Evolutionary conservation across 2,113 vertebrate species (phyloP).

Genomic region (Oxyura jamaicensis): DNA sequence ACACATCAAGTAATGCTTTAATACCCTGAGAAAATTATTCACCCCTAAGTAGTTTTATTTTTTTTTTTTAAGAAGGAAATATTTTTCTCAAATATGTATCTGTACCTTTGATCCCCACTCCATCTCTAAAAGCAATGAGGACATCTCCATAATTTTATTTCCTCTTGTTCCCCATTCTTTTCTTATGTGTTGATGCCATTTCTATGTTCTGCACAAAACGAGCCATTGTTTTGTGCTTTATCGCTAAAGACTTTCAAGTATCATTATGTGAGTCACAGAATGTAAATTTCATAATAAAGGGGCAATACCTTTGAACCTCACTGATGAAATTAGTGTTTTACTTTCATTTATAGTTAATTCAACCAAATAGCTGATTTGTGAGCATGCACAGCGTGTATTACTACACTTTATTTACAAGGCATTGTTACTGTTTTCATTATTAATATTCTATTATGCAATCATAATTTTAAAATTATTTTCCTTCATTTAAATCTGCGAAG

Average conservation of each 20-base stretch:
- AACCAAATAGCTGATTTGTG: background rate
- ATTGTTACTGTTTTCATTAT: background rate
- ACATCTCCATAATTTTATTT: background rate
- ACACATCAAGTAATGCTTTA: background rate
- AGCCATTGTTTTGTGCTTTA: background rate
- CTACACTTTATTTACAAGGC: background rate
- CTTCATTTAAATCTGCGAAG: background rate
- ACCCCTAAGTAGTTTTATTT: background rate
- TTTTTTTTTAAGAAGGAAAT: background rate
- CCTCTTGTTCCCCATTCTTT: background rate
- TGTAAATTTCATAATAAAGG: background rate
- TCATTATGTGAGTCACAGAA: background rate
- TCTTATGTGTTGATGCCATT: background rate
- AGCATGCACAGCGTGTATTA: background rate
- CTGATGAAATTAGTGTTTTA: background rate
- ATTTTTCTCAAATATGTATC: background rate
- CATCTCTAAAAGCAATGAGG: background rate
- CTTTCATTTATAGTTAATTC: background rate
- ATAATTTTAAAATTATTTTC: background rate
- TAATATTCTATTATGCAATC: background rate
- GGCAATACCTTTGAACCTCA: background rate
- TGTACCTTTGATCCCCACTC: background rate
- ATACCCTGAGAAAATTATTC: background rate
- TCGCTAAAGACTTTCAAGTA: background rate
- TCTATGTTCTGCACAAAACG: background rate